Conservation (phyloP, 2,797 vertebrate species). For the Anabacerthia variegaticeps region DNA sequence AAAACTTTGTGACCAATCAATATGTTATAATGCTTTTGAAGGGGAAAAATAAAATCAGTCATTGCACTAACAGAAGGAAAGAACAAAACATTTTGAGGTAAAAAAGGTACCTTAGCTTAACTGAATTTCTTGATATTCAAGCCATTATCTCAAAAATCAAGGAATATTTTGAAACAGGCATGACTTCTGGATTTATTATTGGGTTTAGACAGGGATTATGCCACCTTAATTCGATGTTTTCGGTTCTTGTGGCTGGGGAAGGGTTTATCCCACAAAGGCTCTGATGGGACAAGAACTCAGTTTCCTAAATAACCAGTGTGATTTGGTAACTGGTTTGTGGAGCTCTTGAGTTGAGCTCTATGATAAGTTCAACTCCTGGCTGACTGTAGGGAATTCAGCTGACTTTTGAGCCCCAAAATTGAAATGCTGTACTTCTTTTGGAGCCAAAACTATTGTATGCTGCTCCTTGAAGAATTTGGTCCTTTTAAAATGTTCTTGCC, state of each 20-base stretch:
- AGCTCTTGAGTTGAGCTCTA: neutral
- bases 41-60: neutral
- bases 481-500: neutral
- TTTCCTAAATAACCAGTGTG: neutral
- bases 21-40: neutral
- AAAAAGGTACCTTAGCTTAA: neutral
- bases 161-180: neutral
- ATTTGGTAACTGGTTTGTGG: neutral
- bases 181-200: neutral
- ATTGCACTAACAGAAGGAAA: neutral
- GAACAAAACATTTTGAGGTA: neutral
- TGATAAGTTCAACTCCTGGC: neutral
- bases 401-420: neutral
- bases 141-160: neutral
- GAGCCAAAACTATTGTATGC: fast-evolving
- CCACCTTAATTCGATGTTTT: neutral
- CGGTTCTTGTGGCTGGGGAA: neutral
- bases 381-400: neutral
- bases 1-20: neutral
- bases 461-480: neutral
- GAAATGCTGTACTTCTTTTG: neutral
- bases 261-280: neutral
- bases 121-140: neutral
- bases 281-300: neutral
- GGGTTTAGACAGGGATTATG: neutral